A percentile compares a stretch with the other conserved stretches of the same genome.
These are phyloP conservation scores for Heterotis niloticus DNA, from an alignment of 2,113 vertebrate genomes.

Conservation along the genomic window DNA sequence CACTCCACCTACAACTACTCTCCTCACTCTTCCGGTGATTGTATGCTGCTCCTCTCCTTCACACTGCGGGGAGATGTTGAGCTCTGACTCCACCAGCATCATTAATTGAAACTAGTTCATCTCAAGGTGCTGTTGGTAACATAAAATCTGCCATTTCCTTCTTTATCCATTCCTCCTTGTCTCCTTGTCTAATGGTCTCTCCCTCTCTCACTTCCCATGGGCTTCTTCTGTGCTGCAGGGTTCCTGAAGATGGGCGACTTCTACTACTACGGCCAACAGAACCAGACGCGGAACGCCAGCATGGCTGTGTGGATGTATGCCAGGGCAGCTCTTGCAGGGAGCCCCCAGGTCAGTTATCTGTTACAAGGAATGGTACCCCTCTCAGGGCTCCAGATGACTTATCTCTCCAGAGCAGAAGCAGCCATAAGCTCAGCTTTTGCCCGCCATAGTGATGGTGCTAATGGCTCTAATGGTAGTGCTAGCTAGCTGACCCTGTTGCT, in stretches of 20 bases:
- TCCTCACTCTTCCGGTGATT: constrained; percentile 79
- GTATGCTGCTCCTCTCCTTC: background rate
- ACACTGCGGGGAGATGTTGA: no score
- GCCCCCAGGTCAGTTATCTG: constrained; percentile 74
- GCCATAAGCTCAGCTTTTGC: background rate
- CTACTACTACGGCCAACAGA: constrained; percentile 72
- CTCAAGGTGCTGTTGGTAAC: background rate
- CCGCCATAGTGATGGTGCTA: no score
- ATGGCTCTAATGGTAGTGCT: background rate
- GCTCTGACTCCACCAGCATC: background rate
- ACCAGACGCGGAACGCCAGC: constrained; percentile 59
- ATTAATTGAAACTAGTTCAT: background rate
- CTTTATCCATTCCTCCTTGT: background rate
- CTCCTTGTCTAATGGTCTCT: background rate
- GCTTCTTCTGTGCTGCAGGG: constrained; percentile 54
- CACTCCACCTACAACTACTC: constrained; percentile 78
- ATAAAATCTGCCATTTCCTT: background rate
- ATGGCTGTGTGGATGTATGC: constrained; percentile 77
- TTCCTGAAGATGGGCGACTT: constrained; percentile 90
- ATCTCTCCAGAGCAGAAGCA: background rate
- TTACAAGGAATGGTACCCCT: constrained; percentile 7
- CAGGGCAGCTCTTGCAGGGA: constrained; percentile 76
- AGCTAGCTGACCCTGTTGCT: background rate
- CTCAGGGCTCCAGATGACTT: constrained; percentile 2
- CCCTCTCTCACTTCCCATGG: constrained; percentile 16